A percentile compares a stretch with the other conserved stretches of the same genome.
Evolutionary conservation across 2,888 invertebrate genomes (phyloP).

Genomic region (Tipula confusa): DNA sequence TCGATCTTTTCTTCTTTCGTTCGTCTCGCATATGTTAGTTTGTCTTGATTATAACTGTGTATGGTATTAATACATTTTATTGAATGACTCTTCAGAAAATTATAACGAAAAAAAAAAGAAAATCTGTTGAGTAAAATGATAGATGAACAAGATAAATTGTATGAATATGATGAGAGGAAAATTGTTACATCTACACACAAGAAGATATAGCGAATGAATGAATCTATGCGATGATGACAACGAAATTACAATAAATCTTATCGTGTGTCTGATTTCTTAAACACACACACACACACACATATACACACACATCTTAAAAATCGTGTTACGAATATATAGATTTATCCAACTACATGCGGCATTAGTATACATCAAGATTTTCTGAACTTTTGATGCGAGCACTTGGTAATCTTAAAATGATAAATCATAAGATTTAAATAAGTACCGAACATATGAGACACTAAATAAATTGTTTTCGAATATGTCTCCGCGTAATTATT

Average conservation of each 20-base stretch:
- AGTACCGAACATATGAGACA: background rate
- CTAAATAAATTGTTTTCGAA: background rate
- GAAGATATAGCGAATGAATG: background rate
- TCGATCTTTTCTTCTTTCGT: background rate
- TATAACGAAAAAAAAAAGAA: background rate
- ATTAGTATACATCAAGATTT: background rate
- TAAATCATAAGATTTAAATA: background rate
- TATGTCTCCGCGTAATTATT: background rate
- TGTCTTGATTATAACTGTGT: background rate
- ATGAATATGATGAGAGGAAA: background rate
- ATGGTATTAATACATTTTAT: background rate
- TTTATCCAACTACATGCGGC: background rate
- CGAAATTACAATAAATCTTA: background rate
- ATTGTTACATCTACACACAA: background rate
- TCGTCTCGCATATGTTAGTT: background rate
- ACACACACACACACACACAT: too few species aligned
- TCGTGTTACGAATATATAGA: background rate
- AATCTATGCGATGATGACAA: background rate
- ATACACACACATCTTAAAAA: background rate
- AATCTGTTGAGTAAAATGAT: slow-evolving; percentile 3
- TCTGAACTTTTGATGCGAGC: background rate
- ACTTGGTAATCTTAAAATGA: background rate
- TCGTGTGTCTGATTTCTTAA: background rate
- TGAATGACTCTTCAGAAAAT: slow-evolving; percentile 1
- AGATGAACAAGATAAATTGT: background rate